Evolutionary conservation across 2,888 invertebrate genomes (phyloP).

Genomic region (Eristalis tenax): DNA sequence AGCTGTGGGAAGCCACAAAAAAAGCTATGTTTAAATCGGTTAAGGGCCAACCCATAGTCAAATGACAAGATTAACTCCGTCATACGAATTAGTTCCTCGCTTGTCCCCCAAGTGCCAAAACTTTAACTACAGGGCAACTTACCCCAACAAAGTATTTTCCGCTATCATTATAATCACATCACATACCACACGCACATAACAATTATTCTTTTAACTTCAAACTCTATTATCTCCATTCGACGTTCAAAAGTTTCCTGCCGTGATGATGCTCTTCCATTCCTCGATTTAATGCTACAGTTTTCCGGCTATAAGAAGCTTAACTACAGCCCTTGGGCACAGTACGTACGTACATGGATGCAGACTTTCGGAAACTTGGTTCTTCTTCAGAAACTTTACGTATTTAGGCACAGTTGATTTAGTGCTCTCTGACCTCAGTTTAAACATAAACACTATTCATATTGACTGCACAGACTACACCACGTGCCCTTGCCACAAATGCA

Average conservation of each 20-base stretch:
- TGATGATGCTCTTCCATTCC: conserved; percentile 48
- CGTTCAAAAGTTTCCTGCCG: conserved; percentile 48
- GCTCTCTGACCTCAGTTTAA: conserved; percentile 81
- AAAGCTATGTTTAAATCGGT: too few relatives aligned
- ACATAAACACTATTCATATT: conserved; percentile 78
- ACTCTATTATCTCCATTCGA: conserved; percentile 67
- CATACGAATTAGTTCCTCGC: not conserved
- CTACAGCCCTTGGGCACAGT: conserved; percentile 1
- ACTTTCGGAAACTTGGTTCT: conserved; percentile 67
- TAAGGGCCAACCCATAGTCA: too few relatives aligned
- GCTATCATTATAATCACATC: conserved; percentile 71
- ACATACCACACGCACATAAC: conserved; percentile 62
- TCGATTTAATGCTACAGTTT: conserved; percentile 49
- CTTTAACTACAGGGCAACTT: conserved; percentile 28
- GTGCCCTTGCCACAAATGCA: conserved; percentile 38
- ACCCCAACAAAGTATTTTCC: conserved; percentile 40
- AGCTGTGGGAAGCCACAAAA: too few relatives aligned
- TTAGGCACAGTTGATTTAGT: conserved; percentile 80
- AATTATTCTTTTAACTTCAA: conserved; percentile 65
- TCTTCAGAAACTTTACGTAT: conserved; percentile 67
- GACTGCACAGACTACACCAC: conserved; percentile 72
- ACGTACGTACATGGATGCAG: conserved; percentile 26
- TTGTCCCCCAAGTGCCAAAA: not conserved
- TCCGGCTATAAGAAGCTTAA: conserved; percentile 67
- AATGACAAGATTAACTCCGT: not conserved